Evolutionary conservation across 2,113 vertebrate species (phyloP), one percentile per base, ranked within the genome.

Genomic region (Oreocharis arfaki): DNA sequence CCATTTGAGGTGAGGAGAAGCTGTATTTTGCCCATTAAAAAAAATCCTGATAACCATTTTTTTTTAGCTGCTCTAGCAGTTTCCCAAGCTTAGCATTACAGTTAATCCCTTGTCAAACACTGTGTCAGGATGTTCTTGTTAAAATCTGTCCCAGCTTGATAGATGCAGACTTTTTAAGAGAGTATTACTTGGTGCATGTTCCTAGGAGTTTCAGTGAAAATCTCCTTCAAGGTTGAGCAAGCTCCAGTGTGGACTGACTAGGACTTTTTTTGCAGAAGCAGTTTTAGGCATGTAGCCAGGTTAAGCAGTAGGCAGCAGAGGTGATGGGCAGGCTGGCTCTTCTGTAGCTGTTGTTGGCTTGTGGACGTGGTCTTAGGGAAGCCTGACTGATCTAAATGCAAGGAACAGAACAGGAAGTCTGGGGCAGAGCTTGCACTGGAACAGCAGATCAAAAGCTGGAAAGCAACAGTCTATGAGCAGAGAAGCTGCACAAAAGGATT

Each of bases 101-200:
- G 55, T 65, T 88, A 81, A 88, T 95, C 68, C 68, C 53, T 88
- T 86, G 71, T 93, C 68, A 95, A 92, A 84, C 79, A 74, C 23
- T 28, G 13, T 85, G 68, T 84, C 79, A 55, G 42, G 50, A 73
- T 90, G 33, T 83, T 91, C 79, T 55, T 75, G 42, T 65, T 83
- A 74, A 94, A 88, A 90, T 88, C 75, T 96, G 63, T 63, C 76
- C 42, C 69, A 74, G 56, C 68, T 89, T 88, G 86, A 63, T 73
- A 80, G 39, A 35, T 61, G 59, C 19, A 13, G 50, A 44, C 53
- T 57, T 89, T 23, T 53, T 0, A 24, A 35, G 65, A 47, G 4
- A 46, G 4, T 37, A 46, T 87, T 59, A 71, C 24, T 46, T 1
- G 6, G 3, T 77, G 11, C 9, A 1, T 22, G 28, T 47, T 69